phyloP scores from a whole-genome alignment of 1,140 invertebrate genomes.

The Panagrolaimus sp. region DNA sequence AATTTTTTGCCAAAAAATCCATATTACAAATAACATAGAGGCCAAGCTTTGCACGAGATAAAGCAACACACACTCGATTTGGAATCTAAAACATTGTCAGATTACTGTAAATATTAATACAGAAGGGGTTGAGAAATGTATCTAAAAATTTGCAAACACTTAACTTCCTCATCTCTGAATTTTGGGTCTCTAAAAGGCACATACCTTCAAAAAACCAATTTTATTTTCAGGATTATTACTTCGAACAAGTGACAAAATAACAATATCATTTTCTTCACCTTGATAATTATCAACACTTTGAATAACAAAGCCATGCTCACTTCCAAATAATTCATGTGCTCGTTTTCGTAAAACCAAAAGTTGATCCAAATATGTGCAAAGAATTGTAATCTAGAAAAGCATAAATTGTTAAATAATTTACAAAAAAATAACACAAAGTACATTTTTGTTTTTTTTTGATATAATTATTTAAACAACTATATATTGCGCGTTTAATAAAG shows the following conservation, averaged over 20 bases:
- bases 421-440: no score
- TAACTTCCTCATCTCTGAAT: no score
- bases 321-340: slow-evolving; percentile 24
- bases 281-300: no score
- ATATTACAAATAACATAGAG: slow-evolving; percentile 70
- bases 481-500: no score
- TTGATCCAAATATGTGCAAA: slow-evolving; percentile 58
- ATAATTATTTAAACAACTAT: slow-evolving; percentile 13
- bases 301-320: no score
- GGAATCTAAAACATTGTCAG: slow-evolving; percentile 62
- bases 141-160: no score
- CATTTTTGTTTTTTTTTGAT: not conserved
- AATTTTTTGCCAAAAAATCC: slow-evolving; percentile 61
- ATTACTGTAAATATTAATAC: no score
- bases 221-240: slow-evolving; percentile 35
- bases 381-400: slow-evolving; percentile 54
- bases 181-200: no score
- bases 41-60: slow-evolving; percentile 73
- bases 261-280: no score
- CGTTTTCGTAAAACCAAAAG: slow-evolving; percentile 43
- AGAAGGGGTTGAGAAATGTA: no score
- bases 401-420: slow-evolving; percentile 57
- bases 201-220: slow-evolving; percentile 18
- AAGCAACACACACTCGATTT: slow-evolving; percentile 76
- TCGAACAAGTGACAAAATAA: no score